Conservation (phyloP, 2,113 vertebrate genomes). For the Struthidea cinerea region DNA sequence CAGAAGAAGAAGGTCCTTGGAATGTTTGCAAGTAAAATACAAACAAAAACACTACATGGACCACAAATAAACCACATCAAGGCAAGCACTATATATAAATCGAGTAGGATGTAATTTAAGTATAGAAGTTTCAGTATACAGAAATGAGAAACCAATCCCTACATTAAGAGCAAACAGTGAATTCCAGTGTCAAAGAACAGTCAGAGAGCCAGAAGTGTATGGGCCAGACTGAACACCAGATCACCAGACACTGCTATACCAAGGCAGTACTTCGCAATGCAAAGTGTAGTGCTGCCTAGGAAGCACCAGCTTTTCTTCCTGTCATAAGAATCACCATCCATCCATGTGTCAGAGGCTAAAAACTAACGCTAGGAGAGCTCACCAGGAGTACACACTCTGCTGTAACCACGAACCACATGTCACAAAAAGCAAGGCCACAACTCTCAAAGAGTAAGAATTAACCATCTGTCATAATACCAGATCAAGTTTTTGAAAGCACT, state of each 20-base stretch:
- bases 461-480: neutral
- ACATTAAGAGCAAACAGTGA: neutral
- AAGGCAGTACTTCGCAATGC: neutral
- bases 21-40: neutral
- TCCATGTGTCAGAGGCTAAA: rapidly evolving
- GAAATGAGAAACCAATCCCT: neutral
- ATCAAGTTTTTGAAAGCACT: neutral
- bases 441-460: neutral
- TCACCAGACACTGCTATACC: neutral
- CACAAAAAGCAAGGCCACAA: neutral
- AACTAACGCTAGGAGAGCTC: neutral
- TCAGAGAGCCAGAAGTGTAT: neutral
- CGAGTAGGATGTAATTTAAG: neutral
- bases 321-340: neutral
- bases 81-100: neutral
- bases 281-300: neutral
- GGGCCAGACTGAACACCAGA: neutral
- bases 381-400: neutral
- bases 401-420: neutral
- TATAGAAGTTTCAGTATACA: neutral
- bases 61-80: neutral
- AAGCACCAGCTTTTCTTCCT: neutral
- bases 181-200: neutral
- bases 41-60: neutral
- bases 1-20: neutral